phyloP scores from a whole-genome alignment of 2,113 vertebrate genomes.

The Strix uralensis region DNA sequence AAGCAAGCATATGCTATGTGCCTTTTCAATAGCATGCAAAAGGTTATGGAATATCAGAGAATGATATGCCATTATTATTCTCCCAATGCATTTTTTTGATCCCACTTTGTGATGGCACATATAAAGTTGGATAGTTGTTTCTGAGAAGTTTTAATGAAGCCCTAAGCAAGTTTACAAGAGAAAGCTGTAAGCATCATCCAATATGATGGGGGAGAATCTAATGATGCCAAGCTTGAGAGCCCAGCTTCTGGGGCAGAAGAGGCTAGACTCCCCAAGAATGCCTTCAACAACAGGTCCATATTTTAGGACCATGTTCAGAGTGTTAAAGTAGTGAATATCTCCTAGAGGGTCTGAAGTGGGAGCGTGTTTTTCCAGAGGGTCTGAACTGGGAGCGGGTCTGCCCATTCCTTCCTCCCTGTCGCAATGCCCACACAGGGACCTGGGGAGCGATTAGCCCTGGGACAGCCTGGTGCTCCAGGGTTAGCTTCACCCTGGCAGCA shows the following conservation, averaged over 20 bases:
- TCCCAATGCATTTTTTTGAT: background rate
- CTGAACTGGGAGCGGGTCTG: background rate
- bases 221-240: background rate
- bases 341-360: background rate
- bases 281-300: background rate
- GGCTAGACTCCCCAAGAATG: accelerated
- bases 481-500: background rate
- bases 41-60: background rate
- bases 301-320: background rate
- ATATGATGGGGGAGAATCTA: background rate
- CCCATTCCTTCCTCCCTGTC: background rate
- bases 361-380: background rate
- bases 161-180: background rate
- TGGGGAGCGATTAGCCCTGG: background rate
- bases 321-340: background rate
- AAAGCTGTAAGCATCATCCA: background rate
- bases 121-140: background rate
- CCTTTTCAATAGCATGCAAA: background rate
- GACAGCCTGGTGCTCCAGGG: accelerated
- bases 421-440: accelerated
- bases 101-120: background rate
- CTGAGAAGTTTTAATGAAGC: background rate
- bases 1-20: background rate
- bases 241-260: background rate
- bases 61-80: background rate